Percentiles rank a stretch among this genome's conserved stretches.
Conservation (phyloP, 2,888 invertebrate genomes). For the Plagodis pulveraria region DNA sequence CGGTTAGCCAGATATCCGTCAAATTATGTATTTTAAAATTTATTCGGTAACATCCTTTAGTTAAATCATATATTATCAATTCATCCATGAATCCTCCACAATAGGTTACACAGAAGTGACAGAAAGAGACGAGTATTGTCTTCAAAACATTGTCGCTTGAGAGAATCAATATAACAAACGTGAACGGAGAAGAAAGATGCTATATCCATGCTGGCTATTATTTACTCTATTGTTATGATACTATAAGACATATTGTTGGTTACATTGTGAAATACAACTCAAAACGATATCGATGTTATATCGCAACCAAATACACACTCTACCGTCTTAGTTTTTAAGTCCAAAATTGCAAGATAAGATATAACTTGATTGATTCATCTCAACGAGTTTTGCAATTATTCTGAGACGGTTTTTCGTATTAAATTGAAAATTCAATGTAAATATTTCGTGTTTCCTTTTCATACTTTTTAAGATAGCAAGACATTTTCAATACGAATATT, state of each 20-base stretch:
- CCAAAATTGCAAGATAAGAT: slow-evolving; percentile 4
- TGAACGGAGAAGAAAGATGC: slow-evolving; percentile 1
- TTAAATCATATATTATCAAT: too few relatives aligned
- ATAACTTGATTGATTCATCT: slow-evolving; percentile 41
- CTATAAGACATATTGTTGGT: too few relatives aligned
- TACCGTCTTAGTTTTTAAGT: neutral
- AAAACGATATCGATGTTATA: neutral
- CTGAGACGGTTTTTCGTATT: slow-evolving; percentile 50
- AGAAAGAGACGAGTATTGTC: slow-evolving; percentile 5
- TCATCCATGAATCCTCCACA: too few relatives aligned
- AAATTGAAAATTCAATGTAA: slow-evolving; percentile 51
- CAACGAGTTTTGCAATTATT: slow-evolving; percentile 45
- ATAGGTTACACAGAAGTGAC: neutral
- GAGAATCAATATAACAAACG: slow-evolving; percentile 25
- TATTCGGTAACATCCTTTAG: too few relatives aligned
- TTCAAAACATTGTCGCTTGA: slow-evolving; percentile 22
- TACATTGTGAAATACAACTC: neutral
- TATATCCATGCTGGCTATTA: too few relatives aligned
- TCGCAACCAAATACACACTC: neutral
- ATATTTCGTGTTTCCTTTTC: slow-evolving; percentile 37
- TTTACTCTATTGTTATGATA: too few relatives aligned
- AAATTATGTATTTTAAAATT: too few relatives aligned
- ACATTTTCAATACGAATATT: neutral
- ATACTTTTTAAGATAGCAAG: slow-evolving; percentile 5
- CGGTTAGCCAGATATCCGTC: too few relatives aligned